These are phyloP conservation scores for Anagyrus pseudococci DNA, from an alignment of 2,888 invertebrate species.

Conservation along the genomic window DNA sequence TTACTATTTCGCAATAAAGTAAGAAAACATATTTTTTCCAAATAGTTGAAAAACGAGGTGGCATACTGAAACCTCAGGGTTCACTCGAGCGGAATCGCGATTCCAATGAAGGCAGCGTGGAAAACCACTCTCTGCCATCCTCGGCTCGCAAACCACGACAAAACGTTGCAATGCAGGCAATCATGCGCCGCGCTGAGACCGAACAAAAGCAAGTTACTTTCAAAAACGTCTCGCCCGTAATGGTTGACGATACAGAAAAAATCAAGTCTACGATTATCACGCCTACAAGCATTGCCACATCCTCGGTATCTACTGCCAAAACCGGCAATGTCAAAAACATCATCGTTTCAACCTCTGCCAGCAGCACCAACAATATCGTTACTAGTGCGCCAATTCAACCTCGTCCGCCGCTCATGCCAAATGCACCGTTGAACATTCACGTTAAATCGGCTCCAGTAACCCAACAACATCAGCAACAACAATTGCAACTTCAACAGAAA, in stretches of 20 bases:
- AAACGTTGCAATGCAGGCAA: conserved; percentile 82
- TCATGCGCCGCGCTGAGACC: conserved; percentile 75
- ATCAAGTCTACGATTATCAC: background rate
- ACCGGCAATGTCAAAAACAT: conserved; percentile 16
- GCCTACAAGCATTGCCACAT: background rate
- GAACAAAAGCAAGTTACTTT: conserved; percentile 69
- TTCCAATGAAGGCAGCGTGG: conserved; percentile 39
- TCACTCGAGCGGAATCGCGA: conserved; percentile 72
- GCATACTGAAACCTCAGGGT: conserved; percentile 76
- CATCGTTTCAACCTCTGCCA: conserved; percentile 10
- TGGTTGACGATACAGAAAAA: conserved; percentile 43
- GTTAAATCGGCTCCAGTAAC: background rate
- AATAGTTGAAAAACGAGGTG: conserved; percentile 69
- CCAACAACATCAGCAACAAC: conserved; percentile 19
- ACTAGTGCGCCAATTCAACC: conserved; percentile 38
- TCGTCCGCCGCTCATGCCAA: conserved; percentile 45
- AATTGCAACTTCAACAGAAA: conserved; percentile 2
- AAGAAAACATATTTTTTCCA: conserved; percentile 6
- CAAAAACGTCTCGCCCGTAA: conserved; percentile 54
- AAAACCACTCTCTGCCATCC: conserved; percentile 41
- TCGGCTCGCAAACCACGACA: conserved; percentile 64
- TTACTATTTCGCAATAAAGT: conserved; percentile 12
- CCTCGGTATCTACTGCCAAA: conserved; percentile 7
- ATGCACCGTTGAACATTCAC: conserved; percentile 24
- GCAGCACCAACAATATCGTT: background rate